Evolutionary conservation across 1,140 invertebrate genomes (phyloP), one percentile per base, ranked within the genome.

Genomic region (Bombus waltoni): DNA sequence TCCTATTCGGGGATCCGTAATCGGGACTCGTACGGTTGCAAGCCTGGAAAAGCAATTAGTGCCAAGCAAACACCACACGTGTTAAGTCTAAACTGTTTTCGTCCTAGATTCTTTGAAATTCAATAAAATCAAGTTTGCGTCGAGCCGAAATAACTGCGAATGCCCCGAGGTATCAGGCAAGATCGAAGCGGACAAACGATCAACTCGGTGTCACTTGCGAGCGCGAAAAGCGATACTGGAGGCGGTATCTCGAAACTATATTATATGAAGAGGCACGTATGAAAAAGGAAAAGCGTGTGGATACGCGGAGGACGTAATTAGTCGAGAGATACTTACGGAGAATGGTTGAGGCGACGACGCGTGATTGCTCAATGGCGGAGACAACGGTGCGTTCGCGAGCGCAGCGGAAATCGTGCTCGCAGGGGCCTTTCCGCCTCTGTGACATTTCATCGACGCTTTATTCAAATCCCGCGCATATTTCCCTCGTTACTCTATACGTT

Each of bases 341-440:
- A 94, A 95, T 28, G 94, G 92, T 79, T 92, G 93, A 42, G 94
- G 93, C 62, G 94, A 94, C 42, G 94, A 94, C 87, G 94, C 92
- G 76, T 94, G 92, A 88, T 93, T 94, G 79, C 94, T 95, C 53
- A 95, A 88, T 25, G 95, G 93, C 80, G 96, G 96, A 40, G 96
- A 96, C 25, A 96, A 91, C 73, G 96, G 96, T 35, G 96, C 94
- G 81, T 93, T 95, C n/a, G 96, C 93, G 59, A 97, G 93, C 15
- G 97, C 96, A 32, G 97, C 96, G 44, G 97, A 96, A 84, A 97
- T 97, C 6, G 96, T 96, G 91, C 96, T 96, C 44, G 96, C 95
- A 65, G 97, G 97, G 85, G 96, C 94, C 92, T 96, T 96, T 28
- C 95, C 95, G 90, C 96, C 96, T 71, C 96, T 97, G 92, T 42